These are phyloP conservation scores for Malthinus flaveolus DNA, from an alignment of 2,888 invertebrate species.

Conservation along the genomic window DNA sequence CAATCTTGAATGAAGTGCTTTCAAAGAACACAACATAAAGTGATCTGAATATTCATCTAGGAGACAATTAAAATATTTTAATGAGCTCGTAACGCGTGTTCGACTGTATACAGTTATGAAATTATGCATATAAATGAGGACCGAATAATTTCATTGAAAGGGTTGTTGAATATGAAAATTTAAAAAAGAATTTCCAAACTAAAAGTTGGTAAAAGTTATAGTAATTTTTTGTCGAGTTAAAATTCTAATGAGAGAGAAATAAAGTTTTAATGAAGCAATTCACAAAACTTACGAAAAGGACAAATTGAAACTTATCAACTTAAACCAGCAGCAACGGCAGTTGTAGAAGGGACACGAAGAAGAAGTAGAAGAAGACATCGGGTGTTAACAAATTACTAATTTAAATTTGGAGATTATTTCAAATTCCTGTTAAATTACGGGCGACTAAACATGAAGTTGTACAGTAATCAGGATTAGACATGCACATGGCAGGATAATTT, in stretches of 20 bases:
- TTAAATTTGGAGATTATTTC: constrained; percentile 19
- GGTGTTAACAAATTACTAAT: constrained; percentile 14
- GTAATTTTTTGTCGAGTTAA: neutral
- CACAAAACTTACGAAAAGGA: constrained; percentile 6
- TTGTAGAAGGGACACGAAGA: neutral
- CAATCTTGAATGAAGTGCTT: constrained; percentile 2
- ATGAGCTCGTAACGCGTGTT: constrained; percentile 39
- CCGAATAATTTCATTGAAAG: constrained; percentile 10
- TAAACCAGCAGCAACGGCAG: too few relatives aligned
- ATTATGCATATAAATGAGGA: constrained; percentile 16
- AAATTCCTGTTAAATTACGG: constrained; percentile 19
- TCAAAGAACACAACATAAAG: constrained; percentile 30
- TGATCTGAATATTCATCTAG: constrained; percentile 49
- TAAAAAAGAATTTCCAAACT: neutral
- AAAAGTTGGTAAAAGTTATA: neutral
- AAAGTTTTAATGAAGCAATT: constrained; percentile 25
- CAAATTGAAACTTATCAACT: constrained; percentile 10
- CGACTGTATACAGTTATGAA: constrained; percentile 23
- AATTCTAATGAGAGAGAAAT: neutral
- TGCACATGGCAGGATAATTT: constrained; percentile 35
- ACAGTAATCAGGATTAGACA: constrained; percentile 20
- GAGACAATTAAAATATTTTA: constrained; percentile 54
- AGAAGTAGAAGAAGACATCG: constrained; percentile 1
- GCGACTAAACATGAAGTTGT: constrained; percentile 8
- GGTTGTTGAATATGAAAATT: constrained; percentile 8